Conservation (phyloP, 2,888 invertebrate genomes). For the Acanthococcus lagerstroemiae region DNA sequence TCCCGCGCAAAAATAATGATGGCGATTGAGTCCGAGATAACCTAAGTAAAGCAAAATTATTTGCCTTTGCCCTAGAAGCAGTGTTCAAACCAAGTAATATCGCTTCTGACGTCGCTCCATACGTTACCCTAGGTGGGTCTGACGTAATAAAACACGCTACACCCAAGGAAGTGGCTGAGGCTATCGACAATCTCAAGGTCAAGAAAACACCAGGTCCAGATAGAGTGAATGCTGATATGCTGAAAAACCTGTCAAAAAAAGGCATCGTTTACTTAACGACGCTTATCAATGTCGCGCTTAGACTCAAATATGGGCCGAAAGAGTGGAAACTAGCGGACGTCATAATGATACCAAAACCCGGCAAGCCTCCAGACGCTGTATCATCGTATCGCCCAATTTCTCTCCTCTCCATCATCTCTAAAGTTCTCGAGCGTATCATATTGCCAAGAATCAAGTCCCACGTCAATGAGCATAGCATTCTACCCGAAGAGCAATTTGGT, state of each 20-base stretch:
- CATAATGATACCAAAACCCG: slow-evolving; percentile 3
- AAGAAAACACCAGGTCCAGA: background rate
- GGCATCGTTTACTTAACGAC: background rate
- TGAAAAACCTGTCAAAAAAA: background rate
- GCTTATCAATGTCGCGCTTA: slow-evolving; percentile 2
- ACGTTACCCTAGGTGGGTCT: background rate
- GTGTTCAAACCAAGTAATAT: background rate
- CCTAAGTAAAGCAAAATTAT: background rate
- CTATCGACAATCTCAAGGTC: background rate
- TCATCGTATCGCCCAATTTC: slow-evolving; percentile 8
- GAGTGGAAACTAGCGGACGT: background rate
- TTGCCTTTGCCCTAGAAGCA: background rate
- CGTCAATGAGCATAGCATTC: background rate
- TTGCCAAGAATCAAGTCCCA: background rate
- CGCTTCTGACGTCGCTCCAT: background rate
- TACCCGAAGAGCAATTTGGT: slow-evolving; percentile 1
- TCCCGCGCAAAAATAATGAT: background rate
- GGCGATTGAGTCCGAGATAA: background rate
- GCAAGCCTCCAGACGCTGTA: background rate
- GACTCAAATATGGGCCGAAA: background rate
- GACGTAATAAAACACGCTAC: background rate
- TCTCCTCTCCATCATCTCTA: slow-evolving; percentile 1
- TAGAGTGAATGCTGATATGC: background rate
- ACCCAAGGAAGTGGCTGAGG: background rate
- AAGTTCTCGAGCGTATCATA: background rate